Evolutionary conservation across 2,888 invertebrate genomes (phyloP).

Genomic region (Artemia sinica): DNA sequence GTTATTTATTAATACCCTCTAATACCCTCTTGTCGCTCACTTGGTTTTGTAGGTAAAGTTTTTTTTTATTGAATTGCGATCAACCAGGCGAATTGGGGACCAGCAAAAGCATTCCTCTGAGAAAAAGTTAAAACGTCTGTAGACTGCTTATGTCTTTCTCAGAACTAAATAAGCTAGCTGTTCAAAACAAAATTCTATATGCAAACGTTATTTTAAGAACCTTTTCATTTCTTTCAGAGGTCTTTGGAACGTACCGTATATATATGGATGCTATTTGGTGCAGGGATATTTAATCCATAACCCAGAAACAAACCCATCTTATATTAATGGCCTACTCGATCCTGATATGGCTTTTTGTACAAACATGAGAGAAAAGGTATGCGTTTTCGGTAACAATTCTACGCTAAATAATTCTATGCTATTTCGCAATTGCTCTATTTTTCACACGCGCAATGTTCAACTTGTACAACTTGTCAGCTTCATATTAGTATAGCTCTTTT

Average conservation of each 20-base stretch:
- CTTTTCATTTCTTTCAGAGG: conserved; percentile 47
- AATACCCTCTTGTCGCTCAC: no score
- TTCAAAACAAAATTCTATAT: background rate
- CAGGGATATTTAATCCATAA: conserved; percentile 46
- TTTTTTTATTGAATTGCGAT: no score
- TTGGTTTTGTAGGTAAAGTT: no score
- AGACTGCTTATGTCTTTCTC: background rate
- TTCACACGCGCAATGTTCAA: no score
- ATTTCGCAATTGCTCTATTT: no score
- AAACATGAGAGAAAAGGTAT: conserved; percentile 40
- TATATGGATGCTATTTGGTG: conserved; percentile 61
- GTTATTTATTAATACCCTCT: no score
- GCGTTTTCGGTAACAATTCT: conserved; percentile 24
- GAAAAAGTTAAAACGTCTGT: no score
- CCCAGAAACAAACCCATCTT: conserved; percentile 38
- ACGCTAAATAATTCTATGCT: no score
- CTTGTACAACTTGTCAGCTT: no score
- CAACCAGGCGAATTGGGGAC: no score
- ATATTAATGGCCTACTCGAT: conserved; percentile 46
- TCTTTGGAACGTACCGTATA: conserved; percentile 89
- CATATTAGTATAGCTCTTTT: no score
- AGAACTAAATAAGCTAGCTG: background rate
- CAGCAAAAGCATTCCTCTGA: no score
- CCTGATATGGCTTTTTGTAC: conserved; percentile 77
- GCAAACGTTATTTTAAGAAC: conserved; percentile 8